A percentile compares a stretch with the other conserved stretches of the same genome.
Evolutionary conservation across 1,140 invertebrate species (phyloP).

Genomic region (Coptotermes formosanus): DNA sequence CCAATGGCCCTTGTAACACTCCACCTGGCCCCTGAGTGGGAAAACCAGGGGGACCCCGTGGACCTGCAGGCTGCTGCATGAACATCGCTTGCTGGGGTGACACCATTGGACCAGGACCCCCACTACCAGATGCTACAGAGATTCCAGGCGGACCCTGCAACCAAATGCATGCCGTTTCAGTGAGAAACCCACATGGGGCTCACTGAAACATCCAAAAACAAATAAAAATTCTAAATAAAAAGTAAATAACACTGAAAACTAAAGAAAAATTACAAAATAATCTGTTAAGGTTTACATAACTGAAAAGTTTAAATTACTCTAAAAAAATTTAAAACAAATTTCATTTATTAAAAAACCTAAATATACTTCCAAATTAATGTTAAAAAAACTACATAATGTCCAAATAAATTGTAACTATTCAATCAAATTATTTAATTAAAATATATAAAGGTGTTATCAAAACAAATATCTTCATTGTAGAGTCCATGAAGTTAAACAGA

Average conservation of each 20-base stretch:
- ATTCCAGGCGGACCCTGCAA: slow-evolving; percentile 26
- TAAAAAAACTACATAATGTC: neutral
- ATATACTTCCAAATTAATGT: neutral
- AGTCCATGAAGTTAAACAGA: too few species aligned
- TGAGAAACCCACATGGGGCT: slow-evolving; percentile 27
- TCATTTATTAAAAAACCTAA: neutral
- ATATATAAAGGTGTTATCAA: too few species aligned
- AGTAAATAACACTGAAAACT: neutral
- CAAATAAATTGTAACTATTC: neutral
- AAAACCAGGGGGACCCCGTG: slow-evolving; percentile 42
- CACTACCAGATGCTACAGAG: slow-evolving; percentile 24
- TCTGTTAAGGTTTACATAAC: neutral
- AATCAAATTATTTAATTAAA: neutral
- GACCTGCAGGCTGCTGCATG: slow-evolving; percentile 51
- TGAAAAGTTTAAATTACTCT: neutral
- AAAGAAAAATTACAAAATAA: neutral
- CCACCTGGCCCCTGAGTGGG: slow-evolving; percentile 40
- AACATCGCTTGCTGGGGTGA: slow-evolving; percentile 56
- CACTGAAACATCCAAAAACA: slow-evolving; percentile 29
- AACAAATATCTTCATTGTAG: too few species aligned
- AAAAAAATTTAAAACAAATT: slow-evolving; percentile 3
- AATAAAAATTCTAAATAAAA: slow-evolving; percentile 27
- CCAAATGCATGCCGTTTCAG: slow-evolving; percentile 26
- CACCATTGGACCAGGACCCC: slow-evolving; percentile 34
- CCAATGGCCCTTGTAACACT: slow-evolving; percentile 68